Evolutionary conservation across 2,113 vertebrate genomes (phyloP).

Genomic region (Triplophysa rosa): DNA sequence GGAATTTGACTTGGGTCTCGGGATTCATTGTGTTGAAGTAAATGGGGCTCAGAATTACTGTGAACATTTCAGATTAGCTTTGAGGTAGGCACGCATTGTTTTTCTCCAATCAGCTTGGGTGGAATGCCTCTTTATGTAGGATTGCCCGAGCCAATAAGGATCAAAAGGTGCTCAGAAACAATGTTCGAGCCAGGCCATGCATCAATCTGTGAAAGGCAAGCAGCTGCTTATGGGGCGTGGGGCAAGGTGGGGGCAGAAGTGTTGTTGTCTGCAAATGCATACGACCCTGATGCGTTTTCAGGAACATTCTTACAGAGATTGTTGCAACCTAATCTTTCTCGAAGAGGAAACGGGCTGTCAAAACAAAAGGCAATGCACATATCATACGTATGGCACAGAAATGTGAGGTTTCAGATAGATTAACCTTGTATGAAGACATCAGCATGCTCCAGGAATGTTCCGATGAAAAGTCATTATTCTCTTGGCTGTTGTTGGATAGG

Average conservation of each 20-base stretch:
- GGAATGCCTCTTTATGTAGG: conserved; percentile 62
- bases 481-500: conserved; percentile 10
- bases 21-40: conserved; percentile 51
- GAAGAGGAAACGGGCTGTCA: conserved; percentile 7
- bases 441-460: not conserved
- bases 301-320: conserved; percentile 27
- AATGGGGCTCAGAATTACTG: conserved; percentile 38
- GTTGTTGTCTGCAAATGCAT: conserved; percentile 21
- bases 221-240: conserved; percentile 56
- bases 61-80: conserved; percentile 53
- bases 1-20: conserved; percentile 50
- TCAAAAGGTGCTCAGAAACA: conserved; percentile 67
- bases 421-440: not conserved
- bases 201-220: conserved; percentile 62
- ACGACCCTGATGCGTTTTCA: conserved; percentile 24
- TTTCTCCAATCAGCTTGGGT: conserved; percentile 61
- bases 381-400: not conserved
- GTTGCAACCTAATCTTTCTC: conserved; percentile 30
- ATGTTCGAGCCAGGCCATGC: conserved; percentile 59
- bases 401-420: not conserved
- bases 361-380: conserved; percentile 15
- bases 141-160: conserved; percentile 60
- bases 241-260: conserved; percentile 15
- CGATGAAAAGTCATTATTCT: conserved; percentile 12
- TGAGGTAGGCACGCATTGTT: conserved; percentile 63